Percentiles rank a stretch among this genome's conserved stretches.
Conservation (phyloP, 2,797 vertebrate genomes). For the Lagocephalus sceleratus region DNA sequence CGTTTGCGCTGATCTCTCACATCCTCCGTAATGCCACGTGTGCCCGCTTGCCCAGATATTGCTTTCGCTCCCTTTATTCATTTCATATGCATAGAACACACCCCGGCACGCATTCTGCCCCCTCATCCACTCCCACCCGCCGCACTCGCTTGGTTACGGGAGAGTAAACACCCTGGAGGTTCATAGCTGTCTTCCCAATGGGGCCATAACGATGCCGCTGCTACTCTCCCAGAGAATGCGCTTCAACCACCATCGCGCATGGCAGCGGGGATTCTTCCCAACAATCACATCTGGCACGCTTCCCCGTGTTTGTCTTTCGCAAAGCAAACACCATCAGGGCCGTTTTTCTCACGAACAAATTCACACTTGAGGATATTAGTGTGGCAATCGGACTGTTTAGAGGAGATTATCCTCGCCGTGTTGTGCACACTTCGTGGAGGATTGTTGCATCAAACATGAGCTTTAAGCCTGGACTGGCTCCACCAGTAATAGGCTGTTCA, state of each 20-base stretch:
- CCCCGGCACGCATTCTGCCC: constrained; percentile 6
- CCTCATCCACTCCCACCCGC: not conserved
- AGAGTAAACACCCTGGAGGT: constrained; percentile 64
- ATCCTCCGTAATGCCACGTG: constrained; percentile 71
- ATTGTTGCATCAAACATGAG: constrained; percentile 34
- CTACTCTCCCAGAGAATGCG: constrained; percentile 73
- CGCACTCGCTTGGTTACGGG: constrained; percentile 59
- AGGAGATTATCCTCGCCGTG: no score
- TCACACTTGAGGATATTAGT: no score
- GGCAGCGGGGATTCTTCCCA: constrained; percentile 52
- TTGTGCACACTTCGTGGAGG: not conserved
- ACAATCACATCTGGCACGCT: no score
- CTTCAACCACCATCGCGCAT: constrained; percentile 64
- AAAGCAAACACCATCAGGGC: constrained; percentile 42
- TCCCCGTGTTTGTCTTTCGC: constrained; percentile 18
- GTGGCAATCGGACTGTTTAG: no score
- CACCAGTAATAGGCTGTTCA: constrained; percentile 41
- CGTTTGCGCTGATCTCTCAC: constrained; percentile 72
- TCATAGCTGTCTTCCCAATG: constrained; percentile 75
- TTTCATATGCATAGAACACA: constrained; percentile 69
- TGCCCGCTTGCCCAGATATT: constrained; percentile 72
- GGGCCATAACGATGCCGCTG: constrained; percentile 76
- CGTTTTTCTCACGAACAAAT: constrained; percentile 10
- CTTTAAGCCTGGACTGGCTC: constrained; percentile 42
- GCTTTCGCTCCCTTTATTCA: constrained; percentile 63